Conservation (phyloP, 1,140 invertebrate species). For the Parapsyche elsis region DNA sequence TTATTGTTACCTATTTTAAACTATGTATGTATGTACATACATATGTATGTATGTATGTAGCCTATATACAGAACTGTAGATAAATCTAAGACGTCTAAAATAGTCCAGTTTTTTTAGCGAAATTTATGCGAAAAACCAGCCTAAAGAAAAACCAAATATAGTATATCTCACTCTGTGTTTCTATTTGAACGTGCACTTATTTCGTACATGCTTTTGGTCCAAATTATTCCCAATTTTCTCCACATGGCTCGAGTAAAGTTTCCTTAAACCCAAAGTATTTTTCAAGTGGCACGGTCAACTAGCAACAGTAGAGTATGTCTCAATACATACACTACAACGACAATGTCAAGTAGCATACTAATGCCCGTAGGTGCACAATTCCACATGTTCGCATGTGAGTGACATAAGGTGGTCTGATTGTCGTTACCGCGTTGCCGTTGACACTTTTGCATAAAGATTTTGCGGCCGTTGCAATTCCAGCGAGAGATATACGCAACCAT, state of each 20-base stretch:
- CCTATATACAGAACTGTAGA: background rate
- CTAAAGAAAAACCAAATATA: too few relatives aligned
- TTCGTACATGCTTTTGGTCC: too few relatives aligned
- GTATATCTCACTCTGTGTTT: too few relatives aligned
- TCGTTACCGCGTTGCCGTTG: background rate
- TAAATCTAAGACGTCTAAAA: too few relatives aligned
- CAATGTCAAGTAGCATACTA: slow-evolving; percentile 26
- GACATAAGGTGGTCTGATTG: slow-evolving; percentile 13
- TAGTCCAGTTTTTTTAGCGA: too few relatives aligned
- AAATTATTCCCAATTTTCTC: too few relatives aligned
- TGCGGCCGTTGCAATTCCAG: background rate
- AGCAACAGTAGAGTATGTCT: background rate
- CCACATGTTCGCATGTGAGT: background rate
- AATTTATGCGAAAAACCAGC: too few relatives aligned
- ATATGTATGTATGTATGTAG: background rate
- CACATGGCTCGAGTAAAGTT: too few relatives aligned
- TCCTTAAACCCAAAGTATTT: too few relatives aligned
- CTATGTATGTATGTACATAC: background rate
- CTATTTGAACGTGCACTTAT: too few relatives aligned
- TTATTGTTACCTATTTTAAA: too few relatives aligned
- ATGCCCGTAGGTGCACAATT: slow-evolving; percentile 19
- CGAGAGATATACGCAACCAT: background rate
- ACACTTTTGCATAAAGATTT: slow-evolving; percentile 41
- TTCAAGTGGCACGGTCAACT: too few relatives aligned
- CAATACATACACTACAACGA: background rate